Percentiles rank a stretch among this genome's conserved stretches.
These are phyloP conservation scores for Ormyrus nitidulus DNA, from an alignment of 2,888 invertebrate genomes.

Conservation along the genomic window DNA sequence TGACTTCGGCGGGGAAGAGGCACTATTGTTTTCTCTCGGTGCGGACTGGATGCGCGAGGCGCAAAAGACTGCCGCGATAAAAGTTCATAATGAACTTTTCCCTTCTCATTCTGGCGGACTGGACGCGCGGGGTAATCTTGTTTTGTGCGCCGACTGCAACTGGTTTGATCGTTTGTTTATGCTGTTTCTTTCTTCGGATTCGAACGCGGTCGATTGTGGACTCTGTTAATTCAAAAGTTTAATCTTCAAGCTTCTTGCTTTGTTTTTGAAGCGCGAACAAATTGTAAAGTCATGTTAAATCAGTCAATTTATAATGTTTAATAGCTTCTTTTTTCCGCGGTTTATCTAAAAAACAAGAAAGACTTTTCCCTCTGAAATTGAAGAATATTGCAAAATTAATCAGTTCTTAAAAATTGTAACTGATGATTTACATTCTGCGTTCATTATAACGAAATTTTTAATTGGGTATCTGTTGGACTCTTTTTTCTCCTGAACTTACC, in stretches of 20 bases:
- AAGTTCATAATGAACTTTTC: constrained; percentile 19
- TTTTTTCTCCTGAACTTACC: no score
- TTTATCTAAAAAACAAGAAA: no score
- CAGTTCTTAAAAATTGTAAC: no score
- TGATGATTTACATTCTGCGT: no score
- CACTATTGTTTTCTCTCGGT: no score
- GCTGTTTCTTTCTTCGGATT: constrained; percentile 1
- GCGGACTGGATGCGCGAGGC: neutral
- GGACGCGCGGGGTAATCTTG: constrained; percentile 13
- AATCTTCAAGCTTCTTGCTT: neutral
- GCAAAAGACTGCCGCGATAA: neutral
- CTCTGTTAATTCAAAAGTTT: neutral
- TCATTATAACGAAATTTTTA: no score
- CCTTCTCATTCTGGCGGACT: neutral
- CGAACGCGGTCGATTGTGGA: neutral
- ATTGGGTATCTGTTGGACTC: no score
- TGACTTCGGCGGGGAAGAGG: neutral
- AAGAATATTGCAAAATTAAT: no score
- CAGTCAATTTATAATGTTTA: neutral
- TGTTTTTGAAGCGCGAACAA: neutral
- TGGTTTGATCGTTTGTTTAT: neutral
- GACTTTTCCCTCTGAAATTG: no score
- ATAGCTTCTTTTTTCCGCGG: neutral
- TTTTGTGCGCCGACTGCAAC: neutral
- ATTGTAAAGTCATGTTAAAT: neutral